phyloP scores from a whole-genome alignment of 1,140 invertebrate genomes.

The Centruroides sculpturatus region DNA sequence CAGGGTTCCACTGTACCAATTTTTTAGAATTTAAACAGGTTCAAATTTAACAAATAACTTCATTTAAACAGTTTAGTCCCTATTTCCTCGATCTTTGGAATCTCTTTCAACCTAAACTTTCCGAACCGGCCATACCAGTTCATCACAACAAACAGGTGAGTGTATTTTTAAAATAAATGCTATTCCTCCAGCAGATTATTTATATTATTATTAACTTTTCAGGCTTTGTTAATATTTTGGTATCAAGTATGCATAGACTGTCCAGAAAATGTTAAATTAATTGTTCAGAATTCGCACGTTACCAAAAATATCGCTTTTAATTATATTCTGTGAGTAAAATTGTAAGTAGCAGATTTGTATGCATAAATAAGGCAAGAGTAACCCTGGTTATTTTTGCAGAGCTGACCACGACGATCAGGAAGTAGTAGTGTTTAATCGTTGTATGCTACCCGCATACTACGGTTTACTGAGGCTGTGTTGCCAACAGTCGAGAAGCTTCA shows the following conservation, averaged over 20 bases:
- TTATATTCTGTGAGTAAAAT: slow-evolving; percentile 73
- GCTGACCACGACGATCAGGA: slow-evolving; percentile 92
- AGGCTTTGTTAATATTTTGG: slow-evolving; percentile 75
- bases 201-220: not conserved
- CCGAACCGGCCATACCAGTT: slow-evolving; percentile 84
- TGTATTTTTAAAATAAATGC: not conserved
- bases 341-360: slow-evolving; percentile 27
- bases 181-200: not conserved
- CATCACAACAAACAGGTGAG: slow-evolving; percentile 79
- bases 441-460: slow-evolving; percentile 89
- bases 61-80: slow-evolving; percentile 34
- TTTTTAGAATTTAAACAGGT: too few species aligned
- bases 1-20: too few species aligned
- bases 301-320: slow-evolving; percentile 91
- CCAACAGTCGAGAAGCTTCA: slow-evolving; percentile 67
- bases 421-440: slow-evolving; percentile 79
- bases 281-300: slow-evolving; percentile 64
- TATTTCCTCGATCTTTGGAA: slow-evolving; percentile 85
- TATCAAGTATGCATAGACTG: slow-evolving; percentile 81
- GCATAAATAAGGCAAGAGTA: not conserved
- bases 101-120: slow-evolving; percentile 81
- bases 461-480: slow-evolving; percentile 76
- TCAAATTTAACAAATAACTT: too few species aligned
- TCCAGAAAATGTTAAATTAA: slow-evolving; percentile 76
- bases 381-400: slow-evolving; percentile 19